Evolutionary conservation across 2,797 vertebrate species (phyloP).

Genomic region (Monodelphis domestica): DNA sequence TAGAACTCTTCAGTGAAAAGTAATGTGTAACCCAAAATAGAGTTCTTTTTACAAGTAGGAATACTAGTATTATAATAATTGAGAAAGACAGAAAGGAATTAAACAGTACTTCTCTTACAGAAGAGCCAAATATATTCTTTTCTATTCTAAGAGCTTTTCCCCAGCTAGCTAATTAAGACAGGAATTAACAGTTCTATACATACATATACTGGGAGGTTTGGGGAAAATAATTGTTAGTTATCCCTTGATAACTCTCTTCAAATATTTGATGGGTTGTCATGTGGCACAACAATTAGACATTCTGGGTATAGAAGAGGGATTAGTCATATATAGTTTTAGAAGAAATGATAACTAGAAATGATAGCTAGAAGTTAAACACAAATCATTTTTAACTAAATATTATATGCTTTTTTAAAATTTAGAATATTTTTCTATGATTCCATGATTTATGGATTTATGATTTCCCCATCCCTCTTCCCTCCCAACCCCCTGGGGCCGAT

Average conservation of each 20-base stretch:
- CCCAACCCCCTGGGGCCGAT: too few relatives aligned
- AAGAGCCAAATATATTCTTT: not conserved
- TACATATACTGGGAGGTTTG: not conserved
- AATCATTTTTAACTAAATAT: not conserved
- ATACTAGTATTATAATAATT: not conserved
- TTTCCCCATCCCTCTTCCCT: too few relatives aligned
- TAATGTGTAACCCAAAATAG: not conserved
- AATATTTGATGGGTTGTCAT: not conserved
- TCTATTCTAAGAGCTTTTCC: not conserved
- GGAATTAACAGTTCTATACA: not conserved
- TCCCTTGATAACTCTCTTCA: not conserved
- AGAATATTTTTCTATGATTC: too few relatives aligned
- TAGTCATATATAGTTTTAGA: not conserved
- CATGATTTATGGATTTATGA: too few relatives aligned
- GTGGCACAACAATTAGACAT: not conserved
- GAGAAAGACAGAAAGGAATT: constrained; percentile 3
- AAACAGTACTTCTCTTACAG: not conserved
- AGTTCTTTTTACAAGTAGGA: not conserved
- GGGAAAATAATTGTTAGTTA: not conserved
- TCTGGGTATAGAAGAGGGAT: not conserved
- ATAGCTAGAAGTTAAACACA: not conserved
- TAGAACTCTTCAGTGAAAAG: not conserved
- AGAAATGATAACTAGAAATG: not conserved
- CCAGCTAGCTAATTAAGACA: not conserved
- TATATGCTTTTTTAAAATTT: too few relatives aligned